Conservation (phyloP, 2,797 vertebrate species). For the Otolemur crassicaudatus region DNA sequence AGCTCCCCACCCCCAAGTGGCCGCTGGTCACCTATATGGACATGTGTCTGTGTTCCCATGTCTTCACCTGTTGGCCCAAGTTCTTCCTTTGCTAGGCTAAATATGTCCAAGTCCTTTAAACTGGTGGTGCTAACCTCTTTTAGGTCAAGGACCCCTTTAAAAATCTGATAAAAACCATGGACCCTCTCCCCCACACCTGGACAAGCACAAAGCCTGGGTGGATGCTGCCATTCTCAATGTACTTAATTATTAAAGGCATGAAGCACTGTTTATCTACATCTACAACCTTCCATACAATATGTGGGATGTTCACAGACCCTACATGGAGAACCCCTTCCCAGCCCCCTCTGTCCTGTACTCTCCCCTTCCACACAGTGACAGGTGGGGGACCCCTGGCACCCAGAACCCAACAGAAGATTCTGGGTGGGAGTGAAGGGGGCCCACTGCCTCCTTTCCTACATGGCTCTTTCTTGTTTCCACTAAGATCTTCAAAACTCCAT, state of each 20-base stretch:
- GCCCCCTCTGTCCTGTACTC: background rate
- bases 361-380: background rate
- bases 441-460: background rate
- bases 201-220: background rate
- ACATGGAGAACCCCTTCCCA: background rate
- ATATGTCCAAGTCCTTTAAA: background rate
- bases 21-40: background rate
- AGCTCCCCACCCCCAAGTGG: background rate
- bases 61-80: background rate
- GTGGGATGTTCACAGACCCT: background rate
- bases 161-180: background rate
- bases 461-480: no score
- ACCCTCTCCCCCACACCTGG: background rate
- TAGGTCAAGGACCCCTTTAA: background rate
- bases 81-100: background rate
- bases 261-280: constrained; percentile 20
- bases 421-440: background rate
- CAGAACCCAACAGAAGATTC: background rate
- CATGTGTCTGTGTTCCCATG: background rate
- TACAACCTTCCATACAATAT: no score
- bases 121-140: background rate
- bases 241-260: constrained; percentile 58
- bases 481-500: background rate
- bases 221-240: background rate
- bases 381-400: background rate